Evolutionary conservation across 2,888 invertebrate genomes (phyloP).

Genomic region (Punctoribates punctum): DNA sequence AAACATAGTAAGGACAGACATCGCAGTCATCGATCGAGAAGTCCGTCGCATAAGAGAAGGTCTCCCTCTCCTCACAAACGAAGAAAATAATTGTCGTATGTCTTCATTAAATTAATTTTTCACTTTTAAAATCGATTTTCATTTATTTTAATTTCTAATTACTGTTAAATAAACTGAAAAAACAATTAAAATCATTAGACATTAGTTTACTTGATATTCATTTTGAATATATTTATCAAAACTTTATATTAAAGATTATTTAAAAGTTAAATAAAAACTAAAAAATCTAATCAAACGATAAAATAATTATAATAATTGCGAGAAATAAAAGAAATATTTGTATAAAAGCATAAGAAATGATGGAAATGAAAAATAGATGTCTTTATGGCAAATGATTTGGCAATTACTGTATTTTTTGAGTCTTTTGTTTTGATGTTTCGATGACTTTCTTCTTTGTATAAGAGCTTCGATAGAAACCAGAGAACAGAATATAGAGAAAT

Average conservation of each 20-base stretch:
- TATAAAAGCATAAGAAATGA: neutral
- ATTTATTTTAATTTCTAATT: neutral
- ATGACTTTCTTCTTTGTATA: slow-evolving; percentile 7
- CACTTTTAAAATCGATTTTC: neutral
- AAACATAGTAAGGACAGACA: neutral
- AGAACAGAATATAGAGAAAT: slow-evolving; percentile 31
- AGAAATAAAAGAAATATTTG: neutral
- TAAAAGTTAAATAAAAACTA: too few relatives aligned
- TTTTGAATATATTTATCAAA: too few relatives aligned
- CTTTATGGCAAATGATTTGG: neutral
- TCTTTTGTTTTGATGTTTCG: neutral
- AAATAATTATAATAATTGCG: too few relatives aligned
- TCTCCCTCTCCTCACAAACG: slow-evolving; percentile 16
- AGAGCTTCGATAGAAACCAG: slow-evolving; percentile 30
- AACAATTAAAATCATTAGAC: too few relatives aligned
- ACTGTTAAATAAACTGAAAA: neutral
- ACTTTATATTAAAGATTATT: too few relatives aligned
- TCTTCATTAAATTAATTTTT: neutral
- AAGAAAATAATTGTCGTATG: neutral
- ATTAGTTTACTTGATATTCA: too few relatives aligned
- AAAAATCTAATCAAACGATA: too few relatives aligned
- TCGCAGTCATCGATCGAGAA: neutral
- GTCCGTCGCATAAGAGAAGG: neutral
- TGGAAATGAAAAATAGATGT: neutral
- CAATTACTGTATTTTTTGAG: slow-evolving; percentile 7